phyloP scores from a whole-genome alignment of 2,113 vertebrate genomes.

The Mesoclemmys tuberculata region DNA sequence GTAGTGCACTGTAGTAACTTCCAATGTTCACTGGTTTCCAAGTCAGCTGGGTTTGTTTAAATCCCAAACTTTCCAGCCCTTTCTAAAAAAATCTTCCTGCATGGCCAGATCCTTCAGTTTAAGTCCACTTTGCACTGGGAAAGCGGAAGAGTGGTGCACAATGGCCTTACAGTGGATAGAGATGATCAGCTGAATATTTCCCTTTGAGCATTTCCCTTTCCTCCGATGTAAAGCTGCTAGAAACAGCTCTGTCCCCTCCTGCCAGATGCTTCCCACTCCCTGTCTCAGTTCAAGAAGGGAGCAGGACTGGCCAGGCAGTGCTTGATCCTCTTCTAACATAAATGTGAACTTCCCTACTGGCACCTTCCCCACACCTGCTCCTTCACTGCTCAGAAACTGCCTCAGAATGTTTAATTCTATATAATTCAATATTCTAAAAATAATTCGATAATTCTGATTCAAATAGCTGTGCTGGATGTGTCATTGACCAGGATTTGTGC shows the following conservation, averaged over 20 bases:
- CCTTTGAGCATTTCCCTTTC: too few species aligned
- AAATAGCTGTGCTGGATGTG: neutral
- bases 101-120: neutral
- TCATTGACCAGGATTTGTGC: neutral
- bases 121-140: neutral
- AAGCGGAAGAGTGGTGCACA: neutral
- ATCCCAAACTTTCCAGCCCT: neutral
- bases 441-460: too few species aligned
- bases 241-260: neutral
- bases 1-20: neutral
- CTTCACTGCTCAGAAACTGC: neutral
- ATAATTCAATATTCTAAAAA: too few species aligned
- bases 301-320: neutral
- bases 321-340: neutral
- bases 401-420: neutral
- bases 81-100: neutral
- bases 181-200: too few species aligned
- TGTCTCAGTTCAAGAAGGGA: neutral
- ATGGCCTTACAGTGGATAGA: neutral
- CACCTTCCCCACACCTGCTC: neutral
- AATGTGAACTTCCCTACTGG: neutral
- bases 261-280: neutral
- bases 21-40: neutral
- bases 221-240: neutral
- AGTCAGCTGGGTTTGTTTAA: neutral